These are phyloP conservation scores for Noctua pronuba DNA, from an alignment of 2,888 invertebrate species.

Conservation along the genomic window DNA sequence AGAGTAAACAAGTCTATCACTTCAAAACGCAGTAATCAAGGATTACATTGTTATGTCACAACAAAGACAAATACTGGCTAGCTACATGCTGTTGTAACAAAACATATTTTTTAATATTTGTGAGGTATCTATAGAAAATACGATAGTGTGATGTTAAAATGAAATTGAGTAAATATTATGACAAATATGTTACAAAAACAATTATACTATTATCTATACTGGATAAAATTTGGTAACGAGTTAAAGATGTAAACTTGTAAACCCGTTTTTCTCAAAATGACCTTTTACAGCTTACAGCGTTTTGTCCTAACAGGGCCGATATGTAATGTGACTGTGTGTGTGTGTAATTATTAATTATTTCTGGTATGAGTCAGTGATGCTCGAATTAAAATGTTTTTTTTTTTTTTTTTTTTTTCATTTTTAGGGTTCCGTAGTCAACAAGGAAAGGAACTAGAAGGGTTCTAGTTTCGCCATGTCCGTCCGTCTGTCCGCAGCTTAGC, in stretches of 20 bases:
- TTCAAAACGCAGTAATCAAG: constrained; percentile 9
- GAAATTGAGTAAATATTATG: constrained; percentile 4
- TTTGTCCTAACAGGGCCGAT: background rate
- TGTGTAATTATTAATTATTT: no score
- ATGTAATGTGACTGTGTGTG: no score
- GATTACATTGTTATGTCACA: constrained; percentile 16
- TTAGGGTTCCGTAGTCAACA: no score
- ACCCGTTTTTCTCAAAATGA: constrained; percentile 3
- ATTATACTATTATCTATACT: background rate
- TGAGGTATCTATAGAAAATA: background rate
- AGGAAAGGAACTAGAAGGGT: no score
- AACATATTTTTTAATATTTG: constrained; percentile 2
- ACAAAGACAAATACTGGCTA: background rate
- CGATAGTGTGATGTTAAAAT: background rate
- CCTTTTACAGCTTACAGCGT: constrained; percentile 11
- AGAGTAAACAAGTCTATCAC: background rate
- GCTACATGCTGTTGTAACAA: background rate
- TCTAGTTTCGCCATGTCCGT: no score
- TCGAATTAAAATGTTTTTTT: no score
- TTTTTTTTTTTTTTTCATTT: no score
- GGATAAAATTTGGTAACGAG: background rate
- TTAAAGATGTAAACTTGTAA: constrained; percentile 2
- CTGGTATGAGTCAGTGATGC: no score
- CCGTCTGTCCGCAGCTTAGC: no score
- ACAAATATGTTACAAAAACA: background rate